Evolutionary conservation across 2,797 vertebrate genomes (phyloP).

Genomic region (Eptatretus atami): DNA sequence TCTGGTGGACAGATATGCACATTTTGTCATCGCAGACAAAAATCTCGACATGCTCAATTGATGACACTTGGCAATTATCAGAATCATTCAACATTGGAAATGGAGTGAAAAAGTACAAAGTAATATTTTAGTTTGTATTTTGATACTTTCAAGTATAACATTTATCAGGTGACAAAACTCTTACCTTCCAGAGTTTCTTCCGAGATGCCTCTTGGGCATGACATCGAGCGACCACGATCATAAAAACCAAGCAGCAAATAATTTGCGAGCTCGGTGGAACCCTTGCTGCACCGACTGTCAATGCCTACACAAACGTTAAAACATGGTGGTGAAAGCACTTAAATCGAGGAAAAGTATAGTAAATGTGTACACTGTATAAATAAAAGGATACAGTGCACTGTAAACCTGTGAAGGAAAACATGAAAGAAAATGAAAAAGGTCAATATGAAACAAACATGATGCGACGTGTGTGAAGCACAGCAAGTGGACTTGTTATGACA

Average conservation of each 20-base stretch:
- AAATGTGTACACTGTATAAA: no score
- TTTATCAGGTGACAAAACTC: conserved; percentile 8
- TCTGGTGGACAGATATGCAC: conserved; percentile 21
- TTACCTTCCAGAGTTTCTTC: conserved; percentile 82
- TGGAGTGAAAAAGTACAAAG: no score
- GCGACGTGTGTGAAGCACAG: no score
- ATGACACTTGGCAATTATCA: not conserved
- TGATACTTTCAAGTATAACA: not conserved
- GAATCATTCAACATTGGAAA: no score
- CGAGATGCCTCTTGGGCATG: conserved; percentile 45
- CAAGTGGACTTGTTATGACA: no score
- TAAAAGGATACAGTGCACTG: no score
- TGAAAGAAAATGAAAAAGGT: no score
- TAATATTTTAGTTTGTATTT: not conserved
- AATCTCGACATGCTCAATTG: not conserved
- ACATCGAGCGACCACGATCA: conserved; percentile 26
- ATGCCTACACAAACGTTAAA: conserved; percentile 24
- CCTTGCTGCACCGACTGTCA: conserved; percentile 77
- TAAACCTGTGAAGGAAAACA: no score
- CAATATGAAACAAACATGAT: no score
- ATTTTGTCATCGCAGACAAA: not conserved
- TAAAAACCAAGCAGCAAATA: conserved; percentile 69
- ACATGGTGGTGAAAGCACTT: no score
- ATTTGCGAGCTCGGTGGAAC: conserved; percentile 63
- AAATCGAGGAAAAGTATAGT: no score